These are phyloP conservation scores for Heliocidaris tuberculata DNA, from an alignment of 35 echinoderm and acorn worm species.

Conservation along the genomic window DNA sequence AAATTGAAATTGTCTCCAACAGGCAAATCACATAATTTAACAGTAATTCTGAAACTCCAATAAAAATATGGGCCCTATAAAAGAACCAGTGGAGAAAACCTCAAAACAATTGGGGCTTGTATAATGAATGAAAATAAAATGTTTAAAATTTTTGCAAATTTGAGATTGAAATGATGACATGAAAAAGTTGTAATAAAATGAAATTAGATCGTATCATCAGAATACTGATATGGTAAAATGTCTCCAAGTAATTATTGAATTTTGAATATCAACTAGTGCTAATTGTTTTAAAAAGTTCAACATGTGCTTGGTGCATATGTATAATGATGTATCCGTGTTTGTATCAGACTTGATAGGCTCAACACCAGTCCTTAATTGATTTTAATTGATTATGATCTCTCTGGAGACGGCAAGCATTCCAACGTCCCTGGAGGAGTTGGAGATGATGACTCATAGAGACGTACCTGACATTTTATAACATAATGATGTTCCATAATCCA, in stretches of 20 bases:
- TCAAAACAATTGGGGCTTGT: too few species aligned
- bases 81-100: too few species aligned
- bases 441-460: not conserved
- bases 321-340: not conserved
- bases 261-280: not conserved
- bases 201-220: too few species aligned
- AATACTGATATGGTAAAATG: too few species aligned
- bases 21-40: too few species aligned
- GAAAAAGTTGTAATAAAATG: too few species aligned
- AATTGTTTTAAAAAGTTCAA: not conserved
- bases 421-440: not conserved
- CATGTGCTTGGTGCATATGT: not conserved
- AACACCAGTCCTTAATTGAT: not conserved
- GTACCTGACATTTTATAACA: not conserved
- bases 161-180: too few species aligned
- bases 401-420: conserved; percentile 4
- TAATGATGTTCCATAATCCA: not conserved
- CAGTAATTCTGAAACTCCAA: too few species aligned
- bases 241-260: not conserved
- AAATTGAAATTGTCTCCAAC: too few species aligned
- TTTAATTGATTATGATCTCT: conserved; percentile 2
- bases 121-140: too few species aligned
- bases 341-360: not conserved
- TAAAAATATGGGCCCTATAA: too few species aligned
- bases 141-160: too few species aligned